Evolutionary conservation across 2,113 vertebrate genomes (phyloP).

Genomic region (Sapajus apella): DNA sequence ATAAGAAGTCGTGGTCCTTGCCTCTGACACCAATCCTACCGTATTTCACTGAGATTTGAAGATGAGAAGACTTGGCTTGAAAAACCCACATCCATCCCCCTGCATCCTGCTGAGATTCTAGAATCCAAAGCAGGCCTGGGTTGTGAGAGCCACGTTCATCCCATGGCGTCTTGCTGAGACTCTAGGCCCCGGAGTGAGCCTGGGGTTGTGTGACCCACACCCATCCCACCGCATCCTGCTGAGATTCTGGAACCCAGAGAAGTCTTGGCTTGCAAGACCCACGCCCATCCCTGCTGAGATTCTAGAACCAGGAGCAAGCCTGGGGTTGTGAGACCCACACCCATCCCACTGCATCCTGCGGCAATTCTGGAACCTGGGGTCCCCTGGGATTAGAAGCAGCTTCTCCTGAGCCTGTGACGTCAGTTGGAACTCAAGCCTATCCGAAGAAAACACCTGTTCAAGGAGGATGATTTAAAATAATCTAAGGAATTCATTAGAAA

Average conservation of each 20-base stretch:
- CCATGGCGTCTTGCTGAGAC: not conserved
- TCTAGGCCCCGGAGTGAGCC: too few relatives aligned
- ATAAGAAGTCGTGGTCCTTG: not conserved
- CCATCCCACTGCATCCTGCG: fast-evolving
- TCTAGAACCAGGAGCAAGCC: too few relatives aligned
- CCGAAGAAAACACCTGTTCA: not conserved
- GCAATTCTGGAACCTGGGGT: not conserved
- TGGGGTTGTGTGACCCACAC: too few relatives aligned
- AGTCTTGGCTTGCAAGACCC: not conserved
- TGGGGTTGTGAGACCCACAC: too few relatives aligned
- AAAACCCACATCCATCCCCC: not conserved
- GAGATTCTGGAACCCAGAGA: not conserved
- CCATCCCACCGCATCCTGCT: not conserved
- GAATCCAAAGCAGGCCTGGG: too few relatives aligned
- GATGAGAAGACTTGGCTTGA: fast-evolving
- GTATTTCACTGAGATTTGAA: not conserved
- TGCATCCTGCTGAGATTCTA: not conserved
- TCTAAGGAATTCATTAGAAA: not conserved
- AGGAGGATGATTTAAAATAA: not conserved
- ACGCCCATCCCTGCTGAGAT: not conserved
- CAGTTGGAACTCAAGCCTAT: not conserved
- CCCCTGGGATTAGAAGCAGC: too few relatives aligned
- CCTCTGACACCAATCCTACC: not conserved
- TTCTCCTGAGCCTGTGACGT: not conserved
- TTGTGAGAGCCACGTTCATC: not conserved